Evolutionary conservation across 2,797 vertebrate species (phyloP).

Genomic region (Calcarius lapponicus): DNA sequence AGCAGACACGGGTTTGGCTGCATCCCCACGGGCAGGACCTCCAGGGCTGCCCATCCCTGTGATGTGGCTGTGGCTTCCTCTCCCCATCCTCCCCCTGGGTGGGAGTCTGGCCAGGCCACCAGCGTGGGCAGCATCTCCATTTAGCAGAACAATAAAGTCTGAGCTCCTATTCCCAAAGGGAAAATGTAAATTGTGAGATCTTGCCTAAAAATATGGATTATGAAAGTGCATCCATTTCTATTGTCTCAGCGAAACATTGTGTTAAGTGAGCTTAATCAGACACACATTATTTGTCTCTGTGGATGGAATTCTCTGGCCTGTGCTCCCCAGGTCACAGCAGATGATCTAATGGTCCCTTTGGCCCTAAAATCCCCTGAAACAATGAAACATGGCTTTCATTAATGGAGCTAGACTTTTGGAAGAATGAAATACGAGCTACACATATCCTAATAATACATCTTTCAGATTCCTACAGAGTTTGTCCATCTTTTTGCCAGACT

Average conservation of each 20-base stretch:
- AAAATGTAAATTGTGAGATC: background rate
- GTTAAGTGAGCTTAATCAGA: slow-evolving; percentile 49
- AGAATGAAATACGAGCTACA: slow-evolving; percentile 12
- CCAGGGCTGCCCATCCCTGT: background rate
- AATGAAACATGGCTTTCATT: slow-evolving; percentile 57
- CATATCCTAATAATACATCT: background rate
- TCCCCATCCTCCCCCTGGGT: background rate
- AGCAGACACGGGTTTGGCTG: fast-evolving
- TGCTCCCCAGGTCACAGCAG: slow-evolving; percentile 38
- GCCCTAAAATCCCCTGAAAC: slow-evolving; percentile 35
- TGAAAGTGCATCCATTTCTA: slow-evolving; percentile 48
- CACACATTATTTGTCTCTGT: slow-evolving; percentile 36
- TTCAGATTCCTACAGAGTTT: slow-evolving; percentile 6
- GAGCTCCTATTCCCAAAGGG: slow-evolving; percentile 3
- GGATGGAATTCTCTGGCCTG: slow-evolving; percentile 22
- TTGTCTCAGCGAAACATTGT: slow-evolving; percentile 24
- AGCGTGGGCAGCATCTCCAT: background rate
- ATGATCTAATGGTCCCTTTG: slow-evolving; percentile 54
- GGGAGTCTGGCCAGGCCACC: slow-evolving; percentile 4
- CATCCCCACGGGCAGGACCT: background rate
- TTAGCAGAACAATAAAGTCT: slow-evolving; percentile 53
- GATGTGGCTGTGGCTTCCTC: background rate
- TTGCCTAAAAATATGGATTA: slow-evolving; percentile 57
- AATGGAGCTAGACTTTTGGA: slow-evolving; percentile 20
- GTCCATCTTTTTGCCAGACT: slow-evolving; percentile 36